phyloP scores from a whole-genome alignment of 1,140 invertebrate genomes.

The Saxidomus purpurata region DNA sequence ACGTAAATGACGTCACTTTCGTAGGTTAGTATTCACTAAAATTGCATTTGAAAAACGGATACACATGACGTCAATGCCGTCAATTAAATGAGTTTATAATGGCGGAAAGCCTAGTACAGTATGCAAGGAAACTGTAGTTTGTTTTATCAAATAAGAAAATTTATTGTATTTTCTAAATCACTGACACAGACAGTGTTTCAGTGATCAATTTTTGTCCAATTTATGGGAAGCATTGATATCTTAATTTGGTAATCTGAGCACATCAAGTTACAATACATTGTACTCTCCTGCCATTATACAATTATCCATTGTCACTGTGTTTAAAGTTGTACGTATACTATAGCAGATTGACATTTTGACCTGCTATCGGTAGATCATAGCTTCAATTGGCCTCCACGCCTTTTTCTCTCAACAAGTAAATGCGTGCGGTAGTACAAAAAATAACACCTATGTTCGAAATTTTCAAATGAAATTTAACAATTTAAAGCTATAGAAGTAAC shows the following conservation, averaged over 20 bases:
- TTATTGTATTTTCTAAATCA: not conserved
- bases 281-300: conserved; percentile 1
- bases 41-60: too few relatives aligned
- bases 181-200: not conserved
- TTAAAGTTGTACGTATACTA: not conserved
- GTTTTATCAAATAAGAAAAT: too few relatives aligned
- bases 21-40: too few relatives aligned
- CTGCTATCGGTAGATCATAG: not conserved
- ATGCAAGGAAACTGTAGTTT: too few relatives aligned
- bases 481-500: too few relatives aligned
- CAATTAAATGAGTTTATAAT: too few relatives aligned
- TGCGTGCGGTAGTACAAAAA: too few relatives aligned
- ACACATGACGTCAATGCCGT: too few relatives aligned
- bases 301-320: not conserved
- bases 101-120: too few relatives aligned
- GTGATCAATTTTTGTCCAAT: conserved; percentile 13
- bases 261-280: not conserved
- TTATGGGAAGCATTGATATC: not conserved
- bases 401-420: not conserved
- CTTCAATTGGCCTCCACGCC: conserved; percentile 1
- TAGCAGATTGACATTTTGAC: conserved; percentile 11
- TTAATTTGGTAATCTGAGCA: not conserved
- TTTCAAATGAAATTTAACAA: too few relatives aligned
- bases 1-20: too few relatives aligned
- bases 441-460: too few relatives aligned